Percentiles rank a stretch among this genome's conserved stretches.
Evolutionary conservation across 2,888 invertebrate genomes (phyloP).

Genomic region (Fissipunctia ypsillon): DNA sequence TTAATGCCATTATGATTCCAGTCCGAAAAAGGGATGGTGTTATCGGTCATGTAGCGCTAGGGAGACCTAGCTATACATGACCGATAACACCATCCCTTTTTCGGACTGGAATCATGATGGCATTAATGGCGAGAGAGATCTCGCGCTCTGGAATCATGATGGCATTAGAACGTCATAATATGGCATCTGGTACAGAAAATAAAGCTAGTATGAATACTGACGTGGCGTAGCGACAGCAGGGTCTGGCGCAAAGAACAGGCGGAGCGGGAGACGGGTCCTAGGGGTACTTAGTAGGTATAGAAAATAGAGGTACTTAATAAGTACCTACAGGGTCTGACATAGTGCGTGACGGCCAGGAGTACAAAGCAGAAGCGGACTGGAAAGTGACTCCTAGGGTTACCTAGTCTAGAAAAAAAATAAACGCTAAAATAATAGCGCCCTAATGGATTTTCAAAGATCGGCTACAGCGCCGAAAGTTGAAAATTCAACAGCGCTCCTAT

Average conservation of each 20-base stretch:
- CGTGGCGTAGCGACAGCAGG: conserved; percentile 84
- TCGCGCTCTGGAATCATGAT: too few species aligned
- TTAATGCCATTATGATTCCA: too few species aligned
- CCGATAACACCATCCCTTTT: too few species aligned
- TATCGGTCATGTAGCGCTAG: too few species aligned
- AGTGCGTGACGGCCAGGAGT: background rate
- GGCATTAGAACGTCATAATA: too few species aligned
- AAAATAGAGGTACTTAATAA: background rate
- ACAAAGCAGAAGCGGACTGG: background rate
- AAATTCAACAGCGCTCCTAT: background rate
- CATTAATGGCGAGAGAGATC: too few species aligned
- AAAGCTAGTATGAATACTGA: conserved; percentile 57
- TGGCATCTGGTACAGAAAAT: background rate
- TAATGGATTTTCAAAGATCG: background rate
- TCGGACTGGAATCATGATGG: too few species aligned
- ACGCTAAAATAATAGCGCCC: background rate
- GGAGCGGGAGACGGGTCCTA: conserved; percentile 79
- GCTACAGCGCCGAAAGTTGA: background rate
- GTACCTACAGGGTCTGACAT: background rate
- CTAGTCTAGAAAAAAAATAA: background rate
- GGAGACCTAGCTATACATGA: too few species aligned
- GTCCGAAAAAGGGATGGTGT: too few species aligned
- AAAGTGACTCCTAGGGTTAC: background rate
- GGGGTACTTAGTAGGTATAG: background rate
- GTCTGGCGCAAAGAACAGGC: conserved; percentile 83